A percentile compares a stretch with the other conserved stretches of the same genome.
These are phyloP conservation scores for Eudemis profundana DNA, from an alignment of 2,888 invertebrate species.

Conservation along the genomic window DNA sequence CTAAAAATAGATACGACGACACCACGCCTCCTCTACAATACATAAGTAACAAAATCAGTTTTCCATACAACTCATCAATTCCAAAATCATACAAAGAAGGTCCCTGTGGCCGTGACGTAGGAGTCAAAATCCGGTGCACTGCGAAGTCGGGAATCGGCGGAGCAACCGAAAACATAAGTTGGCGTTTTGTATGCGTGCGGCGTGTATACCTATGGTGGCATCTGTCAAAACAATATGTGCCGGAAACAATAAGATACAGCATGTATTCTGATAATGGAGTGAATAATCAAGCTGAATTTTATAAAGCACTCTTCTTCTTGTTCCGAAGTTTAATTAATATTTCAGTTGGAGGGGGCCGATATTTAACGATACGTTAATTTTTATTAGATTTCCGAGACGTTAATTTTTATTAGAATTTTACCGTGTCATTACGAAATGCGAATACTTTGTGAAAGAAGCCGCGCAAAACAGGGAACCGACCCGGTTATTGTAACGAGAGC, in stretches of 20 bases:
- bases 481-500: not conserved
- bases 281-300: slow-evolving; percentile 46
- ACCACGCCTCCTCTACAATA: slow-evolving; percentile 54
- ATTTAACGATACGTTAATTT: slow-evolving; percentile 53
- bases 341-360: slow-evolving; percentile 63
- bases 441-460: slow-evolving; percentile 46
- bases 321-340: slow-evolving; percentile 64
- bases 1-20: slow-evolving; percentile 77
- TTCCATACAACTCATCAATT: slow-evolving; percentile 50
- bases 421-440: slow-evolving; percentile 48
- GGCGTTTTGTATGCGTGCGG: slow-evolving; percentile 39
- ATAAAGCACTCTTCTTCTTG: slow-evolving; percentile 47
- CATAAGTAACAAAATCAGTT: slow-evolving; percentile 46
- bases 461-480: slow-evolving; percentile 4
- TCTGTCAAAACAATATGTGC: slow-evolving; percentile 77
- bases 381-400: slow-evolving; percentile 70
- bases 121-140: slow-evolving; percentile 20
- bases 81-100: slow-evolving; percentile 40
- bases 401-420: slow-evolving; percentile 63
- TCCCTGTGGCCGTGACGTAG: slow-evolving; percentile 6
- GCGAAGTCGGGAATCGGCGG: slow-evolving; percentile 24
- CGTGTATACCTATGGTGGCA: slow-evolving; percentile 55
- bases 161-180: slow-evolving; percentile 38
- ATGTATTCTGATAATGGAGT: slow-evolving; percentile 55
- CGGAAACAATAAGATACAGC: slow-evolving; percentile 74